These are phyloP conservation scores for Camponotus floridanus DNA, from an alignment of 1,140 invertebrate species.

Conservation along the genomic window DNA sequence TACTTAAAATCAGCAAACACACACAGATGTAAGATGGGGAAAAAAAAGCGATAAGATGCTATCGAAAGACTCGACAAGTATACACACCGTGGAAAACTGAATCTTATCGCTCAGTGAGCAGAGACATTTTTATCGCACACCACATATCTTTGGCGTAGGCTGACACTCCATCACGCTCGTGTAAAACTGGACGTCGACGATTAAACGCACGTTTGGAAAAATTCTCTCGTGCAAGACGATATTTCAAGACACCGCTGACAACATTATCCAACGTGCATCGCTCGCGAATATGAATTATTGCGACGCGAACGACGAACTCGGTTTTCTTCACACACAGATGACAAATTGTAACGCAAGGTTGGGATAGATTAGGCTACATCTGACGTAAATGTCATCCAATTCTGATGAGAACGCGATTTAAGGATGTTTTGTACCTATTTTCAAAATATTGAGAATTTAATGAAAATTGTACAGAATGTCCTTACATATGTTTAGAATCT, in stretches of 20 bases:
- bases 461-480: no score
- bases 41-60: neutral
- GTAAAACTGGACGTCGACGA: no score
- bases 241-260: neutral
- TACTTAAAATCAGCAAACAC: neutral
- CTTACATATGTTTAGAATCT: no score
- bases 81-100: neutral
- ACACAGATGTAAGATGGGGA: neutral
- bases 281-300: neutral
- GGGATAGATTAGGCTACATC: neutral
- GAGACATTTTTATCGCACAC: slow-evolving; percentile 17
- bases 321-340: neutral
- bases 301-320: neutral
- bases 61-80: neutral
- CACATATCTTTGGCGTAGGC: neutral
- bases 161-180: neutral
- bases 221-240: neutral
- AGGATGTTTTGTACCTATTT: no score
- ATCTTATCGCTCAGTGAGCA: neutral
- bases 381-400: no score
- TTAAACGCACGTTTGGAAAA: neutral
- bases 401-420: no score
- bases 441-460: no score
- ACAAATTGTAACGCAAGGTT: neutral
- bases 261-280: neutral